phyloP scores from a whole-genome alignment of 1,140 invertebrate genomes.

The Sminthurinus signatus region DNA sequence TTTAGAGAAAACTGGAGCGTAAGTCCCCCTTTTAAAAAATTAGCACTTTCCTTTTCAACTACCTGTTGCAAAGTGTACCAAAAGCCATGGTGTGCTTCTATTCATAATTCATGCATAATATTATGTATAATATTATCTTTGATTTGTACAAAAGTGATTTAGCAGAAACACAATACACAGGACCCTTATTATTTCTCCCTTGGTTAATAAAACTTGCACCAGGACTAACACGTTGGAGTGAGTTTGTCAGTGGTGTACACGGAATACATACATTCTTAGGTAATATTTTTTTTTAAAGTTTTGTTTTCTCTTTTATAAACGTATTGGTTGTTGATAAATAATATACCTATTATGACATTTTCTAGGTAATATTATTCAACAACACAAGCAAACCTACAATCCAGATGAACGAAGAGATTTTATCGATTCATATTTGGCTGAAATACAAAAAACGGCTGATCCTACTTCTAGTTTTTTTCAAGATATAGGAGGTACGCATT shows the following conservation, averaged over 20 bases:
- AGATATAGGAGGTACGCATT: conserved; percentile 26
- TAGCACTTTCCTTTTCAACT: too few species aligned
- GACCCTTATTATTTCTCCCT: conserved; percentile 38
- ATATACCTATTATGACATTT: too few species aligned
- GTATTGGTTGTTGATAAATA: too few species aligned
- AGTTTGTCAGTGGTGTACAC: conserved; percentile 30
- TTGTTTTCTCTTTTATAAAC: too few species aligned
- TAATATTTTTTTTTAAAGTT: conserved; percentile 56
- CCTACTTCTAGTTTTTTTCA: conserved; percentile 34
- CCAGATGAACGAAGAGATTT: conserved; percentile 63
- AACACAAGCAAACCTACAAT: conserved; percentile 63
- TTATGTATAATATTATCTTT: too few species aligned
- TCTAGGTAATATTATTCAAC: conserved; percentile 56
- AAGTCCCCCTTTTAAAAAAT: conserved; percentile 1
- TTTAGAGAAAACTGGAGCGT: conserved; percentile 37
- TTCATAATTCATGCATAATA: neutral
- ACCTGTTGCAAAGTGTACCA: too few species aligned
- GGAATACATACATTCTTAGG: conserved; percentile 45
- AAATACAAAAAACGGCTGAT: conserved; percentile 33
- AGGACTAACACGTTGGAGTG: conserved; percentile 37
- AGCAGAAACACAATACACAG: conserved; percentile 39
- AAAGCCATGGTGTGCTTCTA: too few species aligned
- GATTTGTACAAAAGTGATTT: conserved; percentile 27
- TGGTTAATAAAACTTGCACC: conserved; percentile 35
- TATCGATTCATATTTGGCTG: conserved; percentile 71